phyloP scores from a whole-genome alignment of 35 echinoderm and acorn worm genomes.

The Amphiura filiformis region DNA sequence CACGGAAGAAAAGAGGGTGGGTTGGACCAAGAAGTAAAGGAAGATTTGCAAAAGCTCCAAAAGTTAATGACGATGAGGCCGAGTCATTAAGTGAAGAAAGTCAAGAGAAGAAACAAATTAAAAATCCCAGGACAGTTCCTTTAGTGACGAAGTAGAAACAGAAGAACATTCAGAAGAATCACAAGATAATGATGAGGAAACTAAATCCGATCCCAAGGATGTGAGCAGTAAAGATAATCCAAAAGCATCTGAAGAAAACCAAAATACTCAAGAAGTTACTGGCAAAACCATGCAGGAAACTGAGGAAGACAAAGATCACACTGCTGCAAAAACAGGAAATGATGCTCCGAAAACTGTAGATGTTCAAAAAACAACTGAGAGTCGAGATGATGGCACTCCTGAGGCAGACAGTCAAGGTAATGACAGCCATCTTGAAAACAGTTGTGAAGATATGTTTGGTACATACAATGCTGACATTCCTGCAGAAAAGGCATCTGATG shows the following conservation, averaged over 20 bases:
- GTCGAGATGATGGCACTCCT: slow-evolving; percentile 6
- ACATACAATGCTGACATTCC: neutral
- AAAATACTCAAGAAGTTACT: too few relatives aligned
- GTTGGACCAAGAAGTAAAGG: neutral
- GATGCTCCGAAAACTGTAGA: neutral
- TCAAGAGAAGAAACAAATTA: too few relatives aligned
- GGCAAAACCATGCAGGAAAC: slow-evolving; percentile 14
- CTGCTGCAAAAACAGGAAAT: neutral
- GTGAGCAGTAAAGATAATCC: too few relatives aligned
- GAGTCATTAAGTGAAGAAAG: too few relatives aligned
- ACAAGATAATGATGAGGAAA: too few relatives aligned
- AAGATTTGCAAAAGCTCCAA: too few relatives aligned
- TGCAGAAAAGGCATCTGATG: neutral
- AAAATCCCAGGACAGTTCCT: too few relatives aligned
- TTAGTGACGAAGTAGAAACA: too few relatives aligned
- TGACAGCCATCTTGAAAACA: slow-evolving; percentile 10
- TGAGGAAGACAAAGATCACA: neutral
- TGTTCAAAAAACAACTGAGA: neutral
- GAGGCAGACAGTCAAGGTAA: slow-evolving; percentile 1
- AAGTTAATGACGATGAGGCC: too few relatives aligned
- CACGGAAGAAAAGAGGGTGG: neutral
- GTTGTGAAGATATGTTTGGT: slow-evolving; percentile 29
- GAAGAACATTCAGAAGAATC: neutral
- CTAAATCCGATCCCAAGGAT: too few relatives aligned
- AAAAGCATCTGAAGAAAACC: too few relatives aligned